Evolutionary conservation across 2,797 vertebrate genomes (phyloP), one percentile per base, ranked within the genome.

Genomic region (Odontamblyopus lacepedii): DNA sequence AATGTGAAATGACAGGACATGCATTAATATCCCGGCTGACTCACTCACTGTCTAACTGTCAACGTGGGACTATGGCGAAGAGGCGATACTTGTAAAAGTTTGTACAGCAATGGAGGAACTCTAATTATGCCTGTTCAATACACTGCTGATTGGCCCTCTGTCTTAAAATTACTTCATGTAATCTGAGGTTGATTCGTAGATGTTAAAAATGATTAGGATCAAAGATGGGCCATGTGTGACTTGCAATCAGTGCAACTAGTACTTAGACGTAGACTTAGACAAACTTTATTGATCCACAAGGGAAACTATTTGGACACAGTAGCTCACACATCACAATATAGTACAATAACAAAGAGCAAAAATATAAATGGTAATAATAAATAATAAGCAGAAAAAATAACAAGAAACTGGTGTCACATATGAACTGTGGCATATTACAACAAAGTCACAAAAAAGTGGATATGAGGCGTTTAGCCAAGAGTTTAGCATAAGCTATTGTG

Each of bases 41-140:
- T 95, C 95, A 76, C 79, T 96, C 95, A 81, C 85, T 94, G 79
- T 89, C 90, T 69, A 69, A 75, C 66, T 91, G 93, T 79, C 83
- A 83, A 75, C 86, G 81, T 83, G 63, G 26, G 69, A 68, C 63
- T 70, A 56, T 41, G 69, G 84, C 78, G 78, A 72, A 83, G 78
- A 84, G 79, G 38, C 61, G 18, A 67, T 73, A 72, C 76, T 86
- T 69, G 84, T 64, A 71, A 50, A 72, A 77, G 57, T 85, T 79
- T 74, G 76, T 38, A n/a, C 15, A 81, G 62, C 78, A 79, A 83
- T 85, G 85, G 77, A 38, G 78, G 67, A 76, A 66, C 63, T 27
- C 70, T 79, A 79, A 84, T 90, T 79, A 85, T 85, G 81, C 69
- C 69, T 41, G 69, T 83, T 87, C 82, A 87, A 67, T 67, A 68